phyloP scores from a whole-genome alignment of 2,888 invertebrate species.

The Mythimna impura region DNA sequence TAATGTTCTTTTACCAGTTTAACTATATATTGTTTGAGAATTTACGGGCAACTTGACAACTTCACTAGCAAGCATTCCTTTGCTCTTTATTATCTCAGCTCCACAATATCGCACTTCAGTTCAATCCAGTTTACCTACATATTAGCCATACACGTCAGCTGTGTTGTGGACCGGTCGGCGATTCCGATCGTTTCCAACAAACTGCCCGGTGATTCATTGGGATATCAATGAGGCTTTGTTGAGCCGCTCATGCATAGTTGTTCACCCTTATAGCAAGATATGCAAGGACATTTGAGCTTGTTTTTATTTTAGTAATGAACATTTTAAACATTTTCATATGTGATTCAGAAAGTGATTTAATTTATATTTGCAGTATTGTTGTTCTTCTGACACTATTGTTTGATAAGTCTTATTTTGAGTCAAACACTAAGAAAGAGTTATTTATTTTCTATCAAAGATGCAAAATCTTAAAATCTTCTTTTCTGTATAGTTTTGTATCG shows the following conservation, averaged over 20 bases:
- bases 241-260: background rate
- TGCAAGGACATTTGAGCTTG: background rate
- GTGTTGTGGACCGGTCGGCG: constrained; percentile 43
- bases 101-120: constrained; percentile 1
- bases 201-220: constrained; percentile 56
- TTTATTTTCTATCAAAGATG: too few species aligned
- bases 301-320: background rate
- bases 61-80: constrained; percentile 5
- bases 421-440: too few species aligned
- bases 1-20: background rate
- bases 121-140: constrained; percentile 33
- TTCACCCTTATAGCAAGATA: constrained; percentile 11
- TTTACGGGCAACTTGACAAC: background rate
- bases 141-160: constrained; percentile 52
- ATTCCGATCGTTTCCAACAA: constrained; percentile 51
- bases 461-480: too few species aligned
- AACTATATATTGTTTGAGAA: background rate
- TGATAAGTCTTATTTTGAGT: too few species aligned
- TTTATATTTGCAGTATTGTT: too few species aligned
- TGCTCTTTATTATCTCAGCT: background rate
- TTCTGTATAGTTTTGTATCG: too few species aligned
- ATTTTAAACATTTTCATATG: too few species aligned
- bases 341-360: too few species aligned
- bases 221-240: constrained; percentile 49
- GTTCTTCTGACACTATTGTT: too few species aligned